A percentile compares a stretch with the other conserved stretches of the same genome.
phyloP scores from a whole-genome alignment of 2,797 vertebrate genomes.

The Melanotaenia nigrans region DNA sequence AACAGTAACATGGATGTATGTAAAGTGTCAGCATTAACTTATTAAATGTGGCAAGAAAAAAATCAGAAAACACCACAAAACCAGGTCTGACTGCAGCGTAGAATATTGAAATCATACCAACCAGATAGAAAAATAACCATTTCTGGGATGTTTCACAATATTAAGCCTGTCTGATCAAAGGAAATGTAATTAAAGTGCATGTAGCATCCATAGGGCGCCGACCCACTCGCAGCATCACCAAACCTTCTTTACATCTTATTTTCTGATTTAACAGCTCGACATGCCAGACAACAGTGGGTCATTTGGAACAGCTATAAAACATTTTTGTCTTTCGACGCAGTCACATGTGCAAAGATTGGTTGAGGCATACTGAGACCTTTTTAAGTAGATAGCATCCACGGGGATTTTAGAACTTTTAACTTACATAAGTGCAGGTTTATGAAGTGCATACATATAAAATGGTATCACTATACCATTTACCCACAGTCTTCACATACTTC shows the following conservation, averaged over 20 bases:
- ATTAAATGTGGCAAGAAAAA: background rate
- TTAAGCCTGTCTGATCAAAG: background rate
- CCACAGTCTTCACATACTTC: slow-evolving; percentile 23
- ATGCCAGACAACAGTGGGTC: background rate
- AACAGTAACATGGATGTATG: background rate
- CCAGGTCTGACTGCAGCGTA: background rate
- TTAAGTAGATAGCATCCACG: slow-evolving; percentile 13
- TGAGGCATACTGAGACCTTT: slow-evolving; percentile 57
- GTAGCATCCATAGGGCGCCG: background rate
- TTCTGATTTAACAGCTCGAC: background rate
- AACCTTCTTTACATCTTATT: background rate
- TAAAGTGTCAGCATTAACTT: background rate
- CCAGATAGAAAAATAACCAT: background rate
- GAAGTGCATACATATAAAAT: slow-evolving; percentile 64
- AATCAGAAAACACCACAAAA: background rate
- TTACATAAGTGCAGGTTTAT: slow-evolving; percentile 48
- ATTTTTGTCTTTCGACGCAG: background rate
- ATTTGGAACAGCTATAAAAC: background rate
- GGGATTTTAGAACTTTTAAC: slow-evolving; percentile 15
- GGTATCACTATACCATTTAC: slow-evolving; percentile 17
- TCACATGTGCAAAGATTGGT: background rate
- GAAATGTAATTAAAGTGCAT: background rate
- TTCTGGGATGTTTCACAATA: background rate
- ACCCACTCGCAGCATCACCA: background rate
- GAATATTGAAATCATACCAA: background rate